Percentiles rank a stretch among this genome's conserved stretches.
Evolutionary conservation across 2,888 invertebrate genomes (phyloP).

Genomic region (Agonopterix subpropinquella): DNA sequence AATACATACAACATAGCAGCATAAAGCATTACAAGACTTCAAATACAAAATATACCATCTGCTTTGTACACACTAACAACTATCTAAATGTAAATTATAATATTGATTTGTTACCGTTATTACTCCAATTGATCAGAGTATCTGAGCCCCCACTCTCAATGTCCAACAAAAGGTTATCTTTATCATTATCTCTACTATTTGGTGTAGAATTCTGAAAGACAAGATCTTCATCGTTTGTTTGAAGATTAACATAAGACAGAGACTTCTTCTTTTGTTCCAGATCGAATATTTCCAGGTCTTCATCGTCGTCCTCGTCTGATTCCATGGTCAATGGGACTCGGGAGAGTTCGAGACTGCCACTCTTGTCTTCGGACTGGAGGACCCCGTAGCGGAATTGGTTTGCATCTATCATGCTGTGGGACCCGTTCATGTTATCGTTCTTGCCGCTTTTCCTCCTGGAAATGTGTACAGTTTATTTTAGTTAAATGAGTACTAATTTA

Average conservation of each 20-base stretch:
- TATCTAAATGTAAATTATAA: conserved; percentile 34
- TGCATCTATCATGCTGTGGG: conserved; percentile 42
- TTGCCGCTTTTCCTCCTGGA: conserved; percentile 56
- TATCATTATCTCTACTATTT: conserved; percentile 27
- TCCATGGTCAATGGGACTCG: conserved; percentile 65
- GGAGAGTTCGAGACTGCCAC: conserved; percentile 61
- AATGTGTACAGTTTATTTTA: conserved; percentile 13
- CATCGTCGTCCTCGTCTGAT: conserved; percentile 69
- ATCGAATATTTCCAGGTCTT: conserved; percentile 69
- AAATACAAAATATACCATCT: not conserved
- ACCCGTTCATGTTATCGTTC: conserved; percentile 40
- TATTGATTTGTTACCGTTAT: conserved; percentile 55
- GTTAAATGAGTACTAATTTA: too few relatives aligned
- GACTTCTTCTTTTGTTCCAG: conserved; percentile 64
- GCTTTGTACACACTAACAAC: not conserved
- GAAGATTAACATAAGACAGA: conserved; percentile 60
- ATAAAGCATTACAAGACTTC: not conserved
- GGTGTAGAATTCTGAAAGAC: conserved; percentile 37
- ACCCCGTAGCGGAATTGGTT: conserved; percentile 72
- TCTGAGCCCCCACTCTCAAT: conserved; percentile 58
- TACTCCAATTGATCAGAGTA: conserved; percentile 60
- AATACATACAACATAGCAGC: not conserved
- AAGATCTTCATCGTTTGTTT: conserved; percentile 56
- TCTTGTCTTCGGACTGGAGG: conserved; percentile 59
- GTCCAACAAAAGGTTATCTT: conserved; percentile 56